These are phyloP conservation scores for Hypomecis punctinalis DNA, from an alignment of 2,888 invertebrate genomes.

Conservation along the genomic window DNA sequence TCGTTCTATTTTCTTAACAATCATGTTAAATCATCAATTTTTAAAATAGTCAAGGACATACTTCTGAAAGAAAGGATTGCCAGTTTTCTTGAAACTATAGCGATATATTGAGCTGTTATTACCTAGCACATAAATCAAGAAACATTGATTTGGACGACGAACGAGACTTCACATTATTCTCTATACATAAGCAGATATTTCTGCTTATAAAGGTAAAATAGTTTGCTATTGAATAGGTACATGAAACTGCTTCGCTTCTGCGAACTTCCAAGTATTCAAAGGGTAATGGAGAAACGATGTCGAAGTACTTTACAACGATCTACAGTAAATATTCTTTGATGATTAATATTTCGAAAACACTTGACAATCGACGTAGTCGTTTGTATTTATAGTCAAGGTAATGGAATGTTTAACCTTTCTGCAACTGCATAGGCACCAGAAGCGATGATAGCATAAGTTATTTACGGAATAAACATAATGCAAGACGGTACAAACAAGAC, in stretches of 20 bases:
- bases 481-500: background rate
- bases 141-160: no score
- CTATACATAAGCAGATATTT: conserved; percentile 1
- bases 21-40: background rate
- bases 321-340: conserved; percentile 14
- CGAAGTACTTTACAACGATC: conserved; percentile 8
- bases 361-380: conserved; percentile 7
- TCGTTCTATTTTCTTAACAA: conserved; percentile 5
- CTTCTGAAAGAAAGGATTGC: background rate
- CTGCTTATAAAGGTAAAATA: conserved; percentile 16
- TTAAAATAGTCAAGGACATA: background rate
- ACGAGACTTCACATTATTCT: no score
- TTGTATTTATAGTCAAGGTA: conserved; percentile 16
- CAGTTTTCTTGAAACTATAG: background rate
- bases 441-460: background rate
- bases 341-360: conserved; percentile 19
- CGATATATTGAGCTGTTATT: no score
- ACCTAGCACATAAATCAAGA: no score
- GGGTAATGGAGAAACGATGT: conserved; percentile 2
- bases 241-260: conserved; percentile 10
- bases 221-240: conserved; percentile 5
- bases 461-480: background rate
- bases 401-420: conserved; percentile 7
- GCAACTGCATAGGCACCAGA: background rate
- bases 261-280: conserved; percentile 16